Percentiles rank a stretch among this genome's conserved stretches.
Conservation (phyloP, 2,888 invertebrate species). For the Serrognathus titanus region DNA sequence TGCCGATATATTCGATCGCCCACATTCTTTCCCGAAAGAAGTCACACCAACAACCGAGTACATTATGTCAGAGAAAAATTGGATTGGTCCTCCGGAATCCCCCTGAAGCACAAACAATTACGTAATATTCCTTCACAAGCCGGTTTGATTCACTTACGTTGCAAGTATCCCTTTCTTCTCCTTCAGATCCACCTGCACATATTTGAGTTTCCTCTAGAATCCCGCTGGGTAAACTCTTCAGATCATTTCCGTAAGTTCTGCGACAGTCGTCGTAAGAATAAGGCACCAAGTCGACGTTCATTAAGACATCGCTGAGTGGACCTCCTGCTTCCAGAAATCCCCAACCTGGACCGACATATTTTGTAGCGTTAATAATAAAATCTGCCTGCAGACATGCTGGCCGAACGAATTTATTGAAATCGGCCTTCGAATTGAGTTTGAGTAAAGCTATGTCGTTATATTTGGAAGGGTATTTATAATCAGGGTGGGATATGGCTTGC, state of each 20-base stretch:
- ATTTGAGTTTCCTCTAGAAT: conserved; percentile 39
- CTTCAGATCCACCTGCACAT: conserved; percentile 45
- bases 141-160: conserved; percentile 32
- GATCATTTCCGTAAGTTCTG: conserved; percentile 20
- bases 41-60: conserved; percentile 2
- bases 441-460: conserved; percentile 66
- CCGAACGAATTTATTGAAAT: conserved; percentile 53
- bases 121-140: too few relatives aligned
- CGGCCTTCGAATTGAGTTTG: conserved; percentile 51
- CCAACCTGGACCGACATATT: conserved; percentile 59
- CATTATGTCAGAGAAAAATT: conserved; percentile 15
- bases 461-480: conserved; percentile 15
- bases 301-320: conserved; percentile 38
- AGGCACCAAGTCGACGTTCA: conserved; percentile 48
- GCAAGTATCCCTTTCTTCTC: conserved; percentile 41
- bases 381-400: conserved; percentile 57
- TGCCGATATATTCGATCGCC: conserved; percentile 44
- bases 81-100: conserved; percentile 67
- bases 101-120: conserved; percentile 41
- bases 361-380: conserved; percentile 33
- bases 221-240: conserved; percentile 31
- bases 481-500: conserved; percentile 5
- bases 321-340: conserved; percentile 31
- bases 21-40: conserved; percentile 2
- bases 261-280: conserved; percentile 39